These are phyloP conservation scores for Catharus ustulatus DNA, from an alignment of 2,797 vertebrate genomes.

Conservation along the genomic window DNA sequence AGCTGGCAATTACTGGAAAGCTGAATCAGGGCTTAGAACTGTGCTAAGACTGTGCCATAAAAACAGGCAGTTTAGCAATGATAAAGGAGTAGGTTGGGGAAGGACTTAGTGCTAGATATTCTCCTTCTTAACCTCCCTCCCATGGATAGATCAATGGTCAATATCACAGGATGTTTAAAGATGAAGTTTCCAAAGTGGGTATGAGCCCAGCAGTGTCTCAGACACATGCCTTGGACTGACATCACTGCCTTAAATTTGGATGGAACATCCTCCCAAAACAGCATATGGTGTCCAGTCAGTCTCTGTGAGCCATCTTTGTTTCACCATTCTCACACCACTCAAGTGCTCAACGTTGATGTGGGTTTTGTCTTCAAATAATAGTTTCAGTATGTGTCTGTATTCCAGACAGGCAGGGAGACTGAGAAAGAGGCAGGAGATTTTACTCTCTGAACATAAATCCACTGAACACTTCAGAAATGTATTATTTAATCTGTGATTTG, in stretches of 20 bases:
- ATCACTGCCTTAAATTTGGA: neutral
- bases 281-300: neutral
- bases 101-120: neutral
- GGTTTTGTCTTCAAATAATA: neutral
- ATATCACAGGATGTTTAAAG: neutral
- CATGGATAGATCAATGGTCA: neutral
- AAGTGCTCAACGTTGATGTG: neutral
- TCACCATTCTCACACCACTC: neutral
- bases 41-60: neutral
- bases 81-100: neutral
- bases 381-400: neutral
- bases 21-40: neutral
- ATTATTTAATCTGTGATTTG: slow-evolving; percentile 31
- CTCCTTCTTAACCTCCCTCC: neutral
- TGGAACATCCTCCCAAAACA: neutral
- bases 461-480: neutral
- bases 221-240: neutral
- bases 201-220: neutral
- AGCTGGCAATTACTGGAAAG: neutral
- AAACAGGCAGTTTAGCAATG: neutral
- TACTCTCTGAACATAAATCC: neutral
- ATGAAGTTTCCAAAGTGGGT: neutral
- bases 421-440: neutral
- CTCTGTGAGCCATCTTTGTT: neutral
- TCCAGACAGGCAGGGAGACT: neutral